A percentile compares a stretch with the other conserved stretches of the same genome.
These are phyloP conservation scores for Parotocinclus haroldoi DNA, from an alignment of 2,797 vertebrate species.

Conservation along the genomic window DNA sequence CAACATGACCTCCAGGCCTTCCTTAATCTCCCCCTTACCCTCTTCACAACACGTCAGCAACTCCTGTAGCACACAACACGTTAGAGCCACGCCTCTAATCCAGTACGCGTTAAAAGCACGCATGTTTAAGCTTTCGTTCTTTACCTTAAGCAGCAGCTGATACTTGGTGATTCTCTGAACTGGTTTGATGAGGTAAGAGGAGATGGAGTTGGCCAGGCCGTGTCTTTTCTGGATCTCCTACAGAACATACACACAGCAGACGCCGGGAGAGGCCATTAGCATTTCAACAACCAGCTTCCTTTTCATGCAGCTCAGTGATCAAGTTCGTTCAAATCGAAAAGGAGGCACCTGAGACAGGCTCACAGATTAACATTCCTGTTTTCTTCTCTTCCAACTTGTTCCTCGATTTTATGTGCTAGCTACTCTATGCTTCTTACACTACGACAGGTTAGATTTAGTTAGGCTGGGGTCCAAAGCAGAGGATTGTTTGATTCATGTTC, in stretches of 20 bases:
- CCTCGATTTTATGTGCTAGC: no score
- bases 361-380: no score
- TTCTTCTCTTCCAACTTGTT: no score
- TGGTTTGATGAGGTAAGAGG: conserved; percentile 95
- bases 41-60: conserved; percentile 95
- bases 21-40: conserved; percentile 95
- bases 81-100: neutral
- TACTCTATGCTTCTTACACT: no score
- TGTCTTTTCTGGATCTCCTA: conserved; percentile 97
- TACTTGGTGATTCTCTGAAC: conserved; percentile 98
- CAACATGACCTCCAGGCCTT: conserved; percentile 96
- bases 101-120: neutral
- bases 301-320: no score
- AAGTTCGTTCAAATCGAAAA: no score
- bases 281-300: neutral
- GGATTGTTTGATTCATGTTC: no score
- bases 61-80: conserved; percentile 68
- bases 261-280: no score
- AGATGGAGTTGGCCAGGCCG: conserved; percentile 90
- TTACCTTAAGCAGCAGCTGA: conserved; percentile 93
- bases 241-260: conserved; percentile 21
- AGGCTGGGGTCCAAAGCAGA: no score
- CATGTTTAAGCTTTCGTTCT: neutral
- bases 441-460: no score
- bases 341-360: no score